Conservation (phyloP, 2,113 vertebrate species). For the Coreoperca whiteheadi region DNA sequence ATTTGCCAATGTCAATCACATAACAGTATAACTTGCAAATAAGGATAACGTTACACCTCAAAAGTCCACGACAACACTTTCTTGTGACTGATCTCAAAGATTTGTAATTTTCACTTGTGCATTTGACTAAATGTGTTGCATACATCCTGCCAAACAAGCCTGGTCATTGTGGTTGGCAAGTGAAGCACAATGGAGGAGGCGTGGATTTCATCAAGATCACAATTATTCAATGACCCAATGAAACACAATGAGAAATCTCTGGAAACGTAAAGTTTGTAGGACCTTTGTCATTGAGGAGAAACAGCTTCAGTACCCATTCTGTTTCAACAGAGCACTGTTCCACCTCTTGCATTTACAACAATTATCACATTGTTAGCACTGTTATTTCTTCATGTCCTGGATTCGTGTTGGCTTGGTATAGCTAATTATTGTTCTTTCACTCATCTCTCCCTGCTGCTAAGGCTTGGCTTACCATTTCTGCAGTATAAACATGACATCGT, state of each 20-base stretch:
- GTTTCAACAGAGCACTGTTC: background rate
- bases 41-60: background rate
- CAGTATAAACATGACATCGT: slow-evolving; percentile 73
- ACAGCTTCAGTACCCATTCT: background rate
- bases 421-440: slow-evolving; percentile 60
- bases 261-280: background rate
- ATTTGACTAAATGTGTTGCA: background rate
- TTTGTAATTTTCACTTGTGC: background rate
- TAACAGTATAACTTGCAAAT: background rate
- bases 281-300: background rate
- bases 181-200: background rate
- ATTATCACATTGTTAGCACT: background rate
- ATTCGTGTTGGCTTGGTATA: slow-evolving; percentile 20
- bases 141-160: background rate
- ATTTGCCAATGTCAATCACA: background rate
- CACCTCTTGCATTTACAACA: background rate
- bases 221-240: background rate
- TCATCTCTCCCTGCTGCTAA: slow-evolving; percentile 64
- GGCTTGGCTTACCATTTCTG: slow-evolving; percentile 84
- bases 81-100: background rate
- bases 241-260: background rate
- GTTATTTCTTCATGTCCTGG: slow-evolving; percentile 1
- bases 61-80: background rate
- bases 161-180: background rate
- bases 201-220: background rate